Evolutionary conservation across 2,797 vertebrate species (phyloP), one percentile per base, ranked within the genome.

Genomic region (Rhadinocentrus ornatus): DNA sequence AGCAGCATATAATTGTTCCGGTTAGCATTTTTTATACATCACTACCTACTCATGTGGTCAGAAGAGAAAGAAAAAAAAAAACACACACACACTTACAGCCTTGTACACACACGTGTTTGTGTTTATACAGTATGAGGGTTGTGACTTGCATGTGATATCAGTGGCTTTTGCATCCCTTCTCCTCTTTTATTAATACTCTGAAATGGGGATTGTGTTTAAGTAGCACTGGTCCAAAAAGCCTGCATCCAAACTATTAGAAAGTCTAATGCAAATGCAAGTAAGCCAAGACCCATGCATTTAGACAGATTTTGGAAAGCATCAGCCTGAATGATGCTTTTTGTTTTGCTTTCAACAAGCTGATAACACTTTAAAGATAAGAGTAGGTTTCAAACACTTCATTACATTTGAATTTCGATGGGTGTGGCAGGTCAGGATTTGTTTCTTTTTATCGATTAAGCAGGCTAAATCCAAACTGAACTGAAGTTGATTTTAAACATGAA

Each of bases 1-100:
- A 83, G 73, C 27, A 46, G 62, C 35, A 77, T 61, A 66, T 76
- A 82, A 84, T 50, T 80, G 67, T 67, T 66, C 69, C 4, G 3
- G 65, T 78, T 77, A 78, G 83, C 44, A 61, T 37, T 76, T 65
- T 69, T 78, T 77, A 83, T 77, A 74, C 71, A 78, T 78, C 59
- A 52, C 41, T 66, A 48, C 44, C 54, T 54, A 69, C 67, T 71
- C 10, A n/a, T 71, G 70, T 12, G 0, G 8, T 77, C 58, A 75
- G 22, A 7, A 46, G 22, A 54, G 3, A 48, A 54, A 26, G 6
- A 56, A 50, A 67, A 39, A 20, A 54, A 73, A 54, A 31, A 67
- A 39, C 18, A 50, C 15, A 73, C 57, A 58, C 29, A 59, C 31
- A 75, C 24, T 55, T 26, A 59, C 31, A 70, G 32, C 41, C 26